phyloP scores from a whole-genome alignment of 2,113 vertebrate species.

The Anolis sagrei region DNA sequence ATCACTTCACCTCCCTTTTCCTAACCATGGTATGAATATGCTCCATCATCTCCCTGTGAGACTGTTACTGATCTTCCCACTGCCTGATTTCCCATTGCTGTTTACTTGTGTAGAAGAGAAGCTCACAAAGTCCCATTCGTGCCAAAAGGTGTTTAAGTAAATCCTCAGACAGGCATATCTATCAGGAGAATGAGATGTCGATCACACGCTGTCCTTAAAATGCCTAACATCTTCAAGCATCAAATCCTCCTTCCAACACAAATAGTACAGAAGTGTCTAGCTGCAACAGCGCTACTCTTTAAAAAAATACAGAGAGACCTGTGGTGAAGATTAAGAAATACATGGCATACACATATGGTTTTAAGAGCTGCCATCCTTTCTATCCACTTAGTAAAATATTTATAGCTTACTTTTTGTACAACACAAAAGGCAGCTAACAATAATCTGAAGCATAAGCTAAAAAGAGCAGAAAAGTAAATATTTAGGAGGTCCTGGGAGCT shows the following conservation, averaged over 20 bases:
- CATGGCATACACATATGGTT: too few relatives aligned
- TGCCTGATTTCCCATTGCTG: background rate
- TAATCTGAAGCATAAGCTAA: background rate
- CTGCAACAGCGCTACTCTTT: too few relatives aligned
- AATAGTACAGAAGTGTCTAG: too few relatives aligned
- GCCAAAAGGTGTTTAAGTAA: background rate
- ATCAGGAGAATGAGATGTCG: background rate
- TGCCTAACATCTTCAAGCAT: background rate
- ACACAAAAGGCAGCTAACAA: background rate
- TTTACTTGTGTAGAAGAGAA: background rate
- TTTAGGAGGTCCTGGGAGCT: too few relatives aligned
- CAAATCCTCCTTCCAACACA: background rate
- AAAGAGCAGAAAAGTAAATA: too few relatives aligned
- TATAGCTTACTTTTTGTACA: background rate
- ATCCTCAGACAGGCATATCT: background rate
- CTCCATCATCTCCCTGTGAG: background rate
- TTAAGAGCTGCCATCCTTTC: background rate
- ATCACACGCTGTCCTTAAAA: background rate
- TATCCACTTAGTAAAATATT: background rate
- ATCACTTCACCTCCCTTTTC: background rate
- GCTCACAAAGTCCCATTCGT: background rate
- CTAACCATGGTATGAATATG: background rate
- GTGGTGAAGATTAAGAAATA: too few relatives aligned
- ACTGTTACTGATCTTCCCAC: background rate
- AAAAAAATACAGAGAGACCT: too few relatives aligned